Base-by-base conservation (phyloP, 1,140 invertebrate species). In the Anastatus disparis region DNA sequence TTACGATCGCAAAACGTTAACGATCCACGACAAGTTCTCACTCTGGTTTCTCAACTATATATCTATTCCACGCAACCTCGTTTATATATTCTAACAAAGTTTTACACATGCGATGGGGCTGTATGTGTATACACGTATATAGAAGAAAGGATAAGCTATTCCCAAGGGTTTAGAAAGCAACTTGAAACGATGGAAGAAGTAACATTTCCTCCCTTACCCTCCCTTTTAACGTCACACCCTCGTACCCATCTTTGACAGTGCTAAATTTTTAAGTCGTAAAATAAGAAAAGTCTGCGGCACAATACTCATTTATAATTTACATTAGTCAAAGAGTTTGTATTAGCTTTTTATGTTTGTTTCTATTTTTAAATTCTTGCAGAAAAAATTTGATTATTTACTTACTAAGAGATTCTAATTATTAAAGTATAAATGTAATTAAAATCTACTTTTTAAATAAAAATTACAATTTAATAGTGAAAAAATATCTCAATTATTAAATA, bases 1-100 rank as follows among this genome's bases (percentile, higher is more conserved):
- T 64, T 70, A 71, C 65, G 64, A 75, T 64, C 63, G 35, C 65
- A 61, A 63, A 67, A 71, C 55, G 71, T 75, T 77, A 79, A 79
- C 72, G 65, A 75, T 64, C 63, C 71, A 38, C 62, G 74, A 79
- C 75, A 78, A 77, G 62, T 77, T 73, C 46, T 66, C 61, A 58
- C 48, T 66, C 38, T 35, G 10, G 31, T 10, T 10, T 35, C 31
- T 4, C 42, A 15, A 42, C 17, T 6, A 42, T 42, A 17, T 15
- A 42, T 40, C 55, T 24, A 42, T 26, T n/a, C n/a, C n/a, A 42
- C 20, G 35, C 17, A 4, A 10, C 4, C 10, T 9, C 50, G 50
- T 27, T 6, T 53, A 6, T 46, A 46, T 48, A 48, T 48, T 64
- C 17, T 50, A 20, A 17, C 62, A 22, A 64, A 64, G 29, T 52